Evolutionary conservation across 1,140 invertebrate genomes (phyloP).

Genomic region (Drosophila nebulosa): DNA sequence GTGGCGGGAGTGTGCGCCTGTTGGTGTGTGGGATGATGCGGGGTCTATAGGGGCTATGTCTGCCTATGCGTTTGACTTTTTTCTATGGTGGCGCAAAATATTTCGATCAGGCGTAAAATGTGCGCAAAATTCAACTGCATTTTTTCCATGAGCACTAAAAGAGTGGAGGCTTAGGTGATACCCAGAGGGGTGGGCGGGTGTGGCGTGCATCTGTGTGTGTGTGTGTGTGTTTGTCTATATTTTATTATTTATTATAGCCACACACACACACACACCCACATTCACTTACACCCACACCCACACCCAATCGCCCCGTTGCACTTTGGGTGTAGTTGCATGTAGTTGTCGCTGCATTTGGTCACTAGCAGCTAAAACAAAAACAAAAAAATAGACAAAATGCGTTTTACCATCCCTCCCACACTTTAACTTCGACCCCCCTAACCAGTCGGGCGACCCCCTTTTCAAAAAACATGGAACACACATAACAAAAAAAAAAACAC

Average conservation of each 20-base stretch:
- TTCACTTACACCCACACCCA: not conserved
- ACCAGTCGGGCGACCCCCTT: not conserved
- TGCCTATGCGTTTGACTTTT: slow-evolving; percentile 49
- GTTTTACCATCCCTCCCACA: not conserved
- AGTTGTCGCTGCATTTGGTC: slow-evolving; percentile 57
- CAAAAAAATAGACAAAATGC: slow-evolving; percentile 68
- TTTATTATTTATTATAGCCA: slow-evolving; percentile 76
- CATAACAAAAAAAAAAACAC: slow-evolving; percentile 57
- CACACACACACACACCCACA: slow-evolving; percentile 34
- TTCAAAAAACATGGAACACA: not conserved
- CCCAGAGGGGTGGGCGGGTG: not conserved
- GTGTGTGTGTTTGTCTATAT: slow-evolving; percentile 54
- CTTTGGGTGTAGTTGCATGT: slow-evolving; percentile 37
- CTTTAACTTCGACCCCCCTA: not conserved
- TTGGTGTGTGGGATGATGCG: not conserved
- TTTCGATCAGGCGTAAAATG: slow-evolving; percentile 79
- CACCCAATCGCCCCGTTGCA: slow-evolving; percentile 18
- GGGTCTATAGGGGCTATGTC: not conserved
- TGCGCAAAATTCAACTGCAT: slow-evolving; percentile 75
- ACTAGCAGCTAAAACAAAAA: slow-evolving; percentile 32
- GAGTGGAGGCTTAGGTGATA: not conserved
- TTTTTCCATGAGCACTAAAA: slow-evolving; percentile 14
- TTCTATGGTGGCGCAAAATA: slow-evolving; percentile 67
- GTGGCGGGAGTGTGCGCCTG: not conserved
- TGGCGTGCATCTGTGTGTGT: slow-evolving; percentile 8